Evolutionary conservation across 2,113 vertebrate genomes (phyloP).

Genomic region (Solea senegalensis): DNA sequence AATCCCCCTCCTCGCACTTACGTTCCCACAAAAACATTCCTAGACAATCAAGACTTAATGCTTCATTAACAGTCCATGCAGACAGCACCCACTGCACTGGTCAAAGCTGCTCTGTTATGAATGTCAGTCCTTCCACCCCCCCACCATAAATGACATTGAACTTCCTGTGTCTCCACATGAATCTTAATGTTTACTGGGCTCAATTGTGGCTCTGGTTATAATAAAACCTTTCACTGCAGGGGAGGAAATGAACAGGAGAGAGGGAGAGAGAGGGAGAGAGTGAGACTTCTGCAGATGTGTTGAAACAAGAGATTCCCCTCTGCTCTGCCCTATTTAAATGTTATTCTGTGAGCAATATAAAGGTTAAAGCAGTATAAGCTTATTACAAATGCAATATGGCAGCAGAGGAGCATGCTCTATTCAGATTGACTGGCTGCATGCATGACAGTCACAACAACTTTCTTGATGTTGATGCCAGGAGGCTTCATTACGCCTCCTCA

Average conservation of each 20-base stretch:
- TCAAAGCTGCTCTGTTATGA: constrained; percentile 12
- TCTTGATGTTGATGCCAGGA: background rate
- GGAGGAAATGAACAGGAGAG: constrained; percentile 20
- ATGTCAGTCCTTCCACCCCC: background rate
- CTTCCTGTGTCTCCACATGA: constrained; percentile 37
- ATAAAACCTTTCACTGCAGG: constrained; percentile 23
- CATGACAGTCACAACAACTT: constrained; percentile 1
- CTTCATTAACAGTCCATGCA: constrained; percentile 30
- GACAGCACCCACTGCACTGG: constrained; percentile 21
- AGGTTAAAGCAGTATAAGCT: background rate
- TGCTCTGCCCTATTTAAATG: background rate
- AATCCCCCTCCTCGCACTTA: background rate
- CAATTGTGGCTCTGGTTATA: background rate
- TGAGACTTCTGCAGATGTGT: constrained; percentile 15
- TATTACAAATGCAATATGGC: background rate
- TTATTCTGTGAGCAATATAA: constrained; percentile 1
- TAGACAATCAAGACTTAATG: constrained; percentile 20
- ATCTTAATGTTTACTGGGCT: constrained; percentile 18
- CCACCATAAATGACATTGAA: background rate
- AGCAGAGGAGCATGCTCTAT: background rate
- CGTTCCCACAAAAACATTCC: constrained; percentile 25
- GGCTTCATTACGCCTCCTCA: background rate
- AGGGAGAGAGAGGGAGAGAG: constrained; percentile 2
- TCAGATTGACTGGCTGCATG: background rate
- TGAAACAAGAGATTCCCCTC: background rate